Evolutionary conservation across 1,140 invertebrate species (phyloP).

Genomic region (Drosophila ohnishii): DNA sequence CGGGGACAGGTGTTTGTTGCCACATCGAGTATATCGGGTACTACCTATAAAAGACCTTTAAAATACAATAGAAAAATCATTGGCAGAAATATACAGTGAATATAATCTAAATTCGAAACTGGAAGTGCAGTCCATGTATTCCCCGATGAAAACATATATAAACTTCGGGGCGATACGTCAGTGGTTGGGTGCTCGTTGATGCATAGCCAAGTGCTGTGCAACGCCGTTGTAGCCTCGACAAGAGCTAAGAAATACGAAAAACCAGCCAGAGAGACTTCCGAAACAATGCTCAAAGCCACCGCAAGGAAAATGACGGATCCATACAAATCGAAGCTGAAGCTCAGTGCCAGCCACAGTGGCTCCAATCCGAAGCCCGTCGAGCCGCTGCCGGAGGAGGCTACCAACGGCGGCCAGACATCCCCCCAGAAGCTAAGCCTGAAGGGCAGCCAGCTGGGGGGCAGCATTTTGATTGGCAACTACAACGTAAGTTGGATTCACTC

Average conservation of each 20-base stretch:
- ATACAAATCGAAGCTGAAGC: slow-evolving; percentile 75
- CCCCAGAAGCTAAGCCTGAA: slow-evolving; percentile 89
- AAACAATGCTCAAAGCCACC: slow-evolving; percentile 78
- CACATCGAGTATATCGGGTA: slow-evolving; percentile 3
- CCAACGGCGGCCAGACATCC: slow-evolving; percentile 69
- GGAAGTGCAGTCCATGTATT: slow-evolving; percentile 16
- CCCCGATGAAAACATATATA: slow-evolving; percentile 27
- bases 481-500: slow-evolving; percentile 85
- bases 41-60: not conserved
- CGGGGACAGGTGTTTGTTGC: slow-evolving; percentile 13
- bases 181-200: slow-evolving; percentile 52
- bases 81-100: not conserved
- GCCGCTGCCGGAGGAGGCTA: slow-evolving; percentile 21
- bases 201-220: slow-evolving; percentile 59
- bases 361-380: slow-evolving; percentile 32
- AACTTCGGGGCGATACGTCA: slow-evolving; percentile 37
- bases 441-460: slow-evolving; percentile 90
- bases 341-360: slow-evolving; percentile 47
- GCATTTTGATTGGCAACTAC: slow-evolving; percentile 92
- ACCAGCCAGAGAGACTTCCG: slow-evolving; percentile 13
- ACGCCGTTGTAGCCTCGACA: slow-evolving; percentile 41
- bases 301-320: slow-evolving; percentile 66
- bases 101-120: not conserved
- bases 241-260: slow-evolving; percentile 30
- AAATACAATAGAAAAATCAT: not conserved